Conservation (phyloP, 2,888 invertebrate species). For the Bellardia bayeri region DNA sequence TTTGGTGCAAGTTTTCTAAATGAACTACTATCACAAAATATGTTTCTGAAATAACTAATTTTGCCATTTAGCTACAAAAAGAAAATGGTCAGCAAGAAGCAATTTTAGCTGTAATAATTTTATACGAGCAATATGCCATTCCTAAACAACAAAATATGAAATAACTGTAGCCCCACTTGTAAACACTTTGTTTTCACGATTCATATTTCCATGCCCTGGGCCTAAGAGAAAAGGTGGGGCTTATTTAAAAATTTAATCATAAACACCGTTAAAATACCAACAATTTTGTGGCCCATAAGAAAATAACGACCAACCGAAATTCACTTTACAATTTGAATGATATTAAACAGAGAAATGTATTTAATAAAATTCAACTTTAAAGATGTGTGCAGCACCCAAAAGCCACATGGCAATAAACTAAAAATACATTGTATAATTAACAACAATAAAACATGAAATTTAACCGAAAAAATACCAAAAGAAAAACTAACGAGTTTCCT, state of each 20-base stretch:
- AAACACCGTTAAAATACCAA: background rate
- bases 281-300: background rate
- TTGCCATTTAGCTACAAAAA: too few species aligned
- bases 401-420: conserved; percentile 10
- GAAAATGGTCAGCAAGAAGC: too few species aligned
- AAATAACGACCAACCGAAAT: conserved; percentile 15
- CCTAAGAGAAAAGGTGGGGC: background rate
- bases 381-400: conserved; percentile 30
- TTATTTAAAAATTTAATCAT: background rate
- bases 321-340: conserved; percentile 31
- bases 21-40: too few species aligned
- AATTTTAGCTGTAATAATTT: too few species aligned
- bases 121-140: too few species aligned
- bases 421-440: conserved; percentile 30
- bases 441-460: conserved; percentile 47
- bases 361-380: conserved; percentile 35
- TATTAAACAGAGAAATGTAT: conserved; percentile 5
- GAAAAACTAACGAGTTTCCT: conserved; percentile 1
- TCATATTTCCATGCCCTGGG: background rate
- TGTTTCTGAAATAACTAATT: too few species aligned
- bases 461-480: background rate
- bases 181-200: too few species aligned
- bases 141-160: background rate
- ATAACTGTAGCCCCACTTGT: too few species aligned
- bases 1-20: too few species aligned